Percentiles rank a stretch among this genome's conserved stretches.
phyloP scores from a whole-genome alignment of 30 jellyfish, hydroid and myxozoan genomes.

The Cassiopea xamachana region DNA sequence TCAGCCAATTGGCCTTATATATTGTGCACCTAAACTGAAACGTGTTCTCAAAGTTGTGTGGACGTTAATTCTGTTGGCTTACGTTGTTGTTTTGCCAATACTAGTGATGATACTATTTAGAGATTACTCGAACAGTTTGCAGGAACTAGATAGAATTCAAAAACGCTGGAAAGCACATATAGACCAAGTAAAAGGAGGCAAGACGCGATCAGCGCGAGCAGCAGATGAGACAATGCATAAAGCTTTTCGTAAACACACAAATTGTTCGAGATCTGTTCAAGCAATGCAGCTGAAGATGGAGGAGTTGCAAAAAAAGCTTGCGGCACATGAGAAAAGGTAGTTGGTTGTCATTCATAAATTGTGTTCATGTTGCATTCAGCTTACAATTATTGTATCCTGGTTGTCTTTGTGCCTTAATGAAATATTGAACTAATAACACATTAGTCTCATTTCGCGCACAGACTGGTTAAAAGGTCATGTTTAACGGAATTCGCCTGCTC shows the following conservation, averaged over 20 bases:
- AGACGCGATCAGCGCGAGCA: conserved; percentile 24
- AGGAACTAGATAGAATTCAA: conserved; percentile 24
- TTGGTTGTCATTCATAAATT: background rate
- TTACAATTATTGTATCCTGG: background rate
- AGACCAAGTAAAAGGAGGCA: conserved; percentile 7
- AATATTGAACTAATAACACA: background rate
- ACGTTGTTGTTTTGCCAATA: conserved; percentile 58
- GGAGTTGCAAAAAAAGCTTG: background rate
- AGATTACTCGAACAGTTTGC: conserved; percentile 47
- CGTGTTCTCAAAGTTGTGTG: conserved; percentile 49
- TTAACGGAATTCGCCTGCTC: conserved; percentile 17
- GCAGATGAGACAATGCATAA: conserved; percentile 23
- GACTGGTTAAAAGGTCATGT: conserved; percentile 21
- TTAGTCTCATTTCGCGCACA: background rate
- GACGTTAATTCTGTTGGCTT: conserved; percentile 58
- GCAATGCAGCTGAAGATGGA: conserved; percentile 19
- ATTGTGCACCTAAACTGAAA: conserved; percentile 71
- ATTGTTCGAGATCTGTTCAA: conserved; percentile 26
- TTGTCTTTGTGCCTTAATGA: background rate
- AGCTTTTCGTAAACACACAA: conserved; percentile 24
- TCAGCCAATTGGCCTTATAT: conserved; percentile 75
- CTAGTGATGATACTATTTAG: conserved; percentile 61
- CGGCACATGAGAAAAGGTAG: conserved; percentile 35
- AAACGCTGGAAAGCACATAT: conserved; percentile 49
- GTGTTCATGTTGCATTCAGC: background rate